Base-by-base conservation (phyloP, 2,888 invertebrate genomes). In the Andricus curvator region DNA sequence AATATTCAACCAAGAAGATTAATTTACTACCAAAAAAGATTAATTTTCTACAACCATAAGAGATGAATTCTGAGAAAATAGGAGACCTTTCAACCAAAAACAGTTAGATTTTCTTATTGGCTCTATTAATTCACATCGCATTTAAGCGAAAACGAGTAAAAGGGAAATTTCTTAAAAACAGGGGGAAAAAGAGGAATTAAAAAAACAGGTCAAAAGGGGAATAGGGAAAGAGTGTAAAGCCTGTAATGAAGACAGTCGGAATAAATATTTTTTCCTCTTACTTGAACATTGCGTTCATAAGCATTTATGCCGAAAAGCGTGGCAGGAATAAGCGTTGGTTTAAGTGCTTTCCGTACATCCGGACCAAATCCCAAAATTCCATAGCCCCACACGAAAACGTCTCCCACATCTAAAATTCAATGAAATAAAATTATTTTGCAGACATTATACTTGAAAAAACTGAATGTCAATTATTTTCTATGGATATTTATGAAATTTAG, bases 331-430 rank as follows among this genome's bases (percentile, higher is more conserved):
- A 94, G 93, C 67, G 96, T 94, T 0, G 99, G 99, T 82, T 93
- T 93, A 0, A 93, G 89, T 1, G 95, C 93, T 78, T 95, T 94
- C 78, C 96, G 95, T 0, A 96, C 96, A 78, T 95, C 94, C 0
- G 99, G 99, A 0, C 99, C 99, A 51, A 96, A 94, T 0, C 99
- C 99, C 51, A 99, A 93, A 79, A 98, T 94, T 51, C 99, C 99
- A 91, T 95, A 98, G 8, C 99, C 99, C 99, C 99, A 99, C 0
- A 97, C 96, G 91, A 95, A 99, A 0, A 97, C 97, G 41, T 97
- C 94, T 0, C 98, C 98, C 83, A 95, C 93, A 81, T 97, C 98
- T 97, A 93, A 65, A 83, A 78, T n/a, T 56, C n/a, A 37, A 44
- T 29, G 15, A 78, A 22, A 41, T 51, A 13, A 64, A 62, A 64